Evolutionary conservation across 2,797 vertebrate species (phyloP).

Genomic region (Thamnophis elegans): DNA sequence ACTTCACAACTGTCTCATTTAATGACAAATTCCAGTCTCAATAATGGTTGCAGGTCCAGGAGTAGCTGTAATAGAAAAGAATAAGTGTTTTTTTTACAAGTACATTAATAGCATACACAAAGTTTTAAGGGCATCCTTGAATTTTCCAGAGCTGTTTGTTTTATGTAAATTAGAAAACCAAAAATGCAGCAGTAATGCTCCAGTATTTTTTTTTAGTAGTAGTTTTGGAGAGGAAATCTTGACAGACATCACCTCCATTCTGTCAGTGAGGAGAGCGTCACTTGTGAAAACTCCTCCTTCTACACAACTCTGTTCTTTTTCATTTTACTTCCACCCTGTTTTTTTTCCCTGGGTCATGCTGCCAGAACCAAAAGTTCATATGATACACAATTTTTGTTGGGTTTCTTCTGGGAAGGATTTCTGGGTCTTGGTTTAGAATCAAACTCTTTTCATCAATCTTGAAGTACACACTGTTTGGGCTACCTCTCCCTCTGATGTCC

Average conservation of each 20-base stretch:
- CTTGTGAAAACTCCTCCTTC: not conserved
- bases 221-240: not conserved
- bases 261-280: not conserved
- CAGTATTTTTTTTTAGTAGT: not conserved
- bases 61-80: not conserved
- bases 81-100: not conserved
- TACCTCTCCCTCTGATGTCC: constrained; percentile 63
- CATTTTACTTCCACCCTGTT: not conserved
- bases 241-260: not conserved
- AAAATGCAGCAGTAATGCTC: not conserved
- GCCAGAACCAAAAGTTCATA: constrained; percentile 6
- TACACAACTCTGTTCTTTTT: not conserved
- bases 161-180: not conserved
- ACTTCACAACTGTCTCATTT: not conserved
- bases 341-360: constrained; percentile 3
- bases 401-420: not conserved
- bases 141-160: not conserved
- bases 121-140: not conserved
- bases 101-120: not conserved
- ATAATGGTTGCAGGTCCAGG: not conserved
- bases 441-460: constrained; percentile 23
- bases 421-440: not conserved
- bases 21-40: not conserved
- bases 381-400: constrained; percentile 40
- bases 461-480: constrained; percentile 9